phyloP scores from a whole-genome alignment of 2,113 vertebrate genomes.

The Zapornia atra region DNA sequence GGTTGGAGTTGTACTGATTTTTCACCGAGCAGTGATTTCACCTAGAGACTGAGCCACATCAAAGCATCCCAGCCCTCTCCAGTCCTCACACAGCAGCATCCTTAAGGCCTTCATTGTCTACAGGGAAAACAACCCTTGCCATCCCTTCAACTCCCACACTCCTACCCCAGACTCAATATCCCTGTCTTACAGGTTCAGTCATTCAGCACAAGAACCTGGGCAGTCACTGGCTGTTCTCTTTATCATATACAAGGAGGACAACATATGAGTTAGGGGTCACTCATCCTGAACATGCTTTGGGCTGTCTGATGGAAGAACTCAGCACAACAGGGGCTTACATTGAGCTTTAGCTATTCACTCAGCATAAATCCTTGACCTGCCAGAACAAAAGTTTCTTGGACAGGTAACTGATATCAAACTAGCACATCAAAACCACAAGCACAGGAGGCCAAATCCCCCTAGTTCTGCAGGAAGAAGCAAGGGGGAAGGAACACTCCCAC shows the following conservation, averaged over 20 bases:
- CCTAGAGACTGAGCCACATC: background rate
- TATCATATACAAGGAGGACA: accelerated
- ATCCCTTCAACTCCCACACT: background rate
- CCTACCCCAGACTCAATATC: accelerated
- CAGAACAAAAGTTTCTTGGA: background rate
- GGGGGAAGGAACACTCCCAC: background rate
- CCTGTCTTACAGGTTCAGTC: accelerated
- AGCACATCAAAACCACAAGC: background rate
- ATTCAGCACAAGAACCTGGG: background rate
- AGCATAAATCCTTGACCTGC: background rate
- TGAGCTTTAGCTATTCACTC: background rate
- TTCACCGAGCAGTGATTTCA: background rate
- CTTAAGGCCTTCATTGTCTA: background rate
- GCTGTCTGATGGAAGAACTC: background rate
- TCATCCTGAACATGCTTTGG: background rate
- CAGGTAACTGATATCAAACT: background rate
- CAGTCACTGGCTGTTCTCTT: accelerated
- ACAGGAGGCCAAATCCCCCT: background rate
- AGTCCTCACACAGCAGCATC: background rate
- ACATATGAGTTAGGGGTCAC: accelerated
- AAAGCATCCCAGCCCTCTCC: background rate
- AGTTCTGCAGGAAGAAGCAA: background rate
- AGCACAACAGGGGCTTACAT: accelerated
- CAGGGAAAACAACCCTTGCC: accelerated
- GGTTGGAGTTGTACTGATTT: accelerated